phyloP scores from a whole-genome alignment of 30 jellyfish, hydroid and myxozoan genomes.

The Hydractinia symbiolongicarpus region DNA sequence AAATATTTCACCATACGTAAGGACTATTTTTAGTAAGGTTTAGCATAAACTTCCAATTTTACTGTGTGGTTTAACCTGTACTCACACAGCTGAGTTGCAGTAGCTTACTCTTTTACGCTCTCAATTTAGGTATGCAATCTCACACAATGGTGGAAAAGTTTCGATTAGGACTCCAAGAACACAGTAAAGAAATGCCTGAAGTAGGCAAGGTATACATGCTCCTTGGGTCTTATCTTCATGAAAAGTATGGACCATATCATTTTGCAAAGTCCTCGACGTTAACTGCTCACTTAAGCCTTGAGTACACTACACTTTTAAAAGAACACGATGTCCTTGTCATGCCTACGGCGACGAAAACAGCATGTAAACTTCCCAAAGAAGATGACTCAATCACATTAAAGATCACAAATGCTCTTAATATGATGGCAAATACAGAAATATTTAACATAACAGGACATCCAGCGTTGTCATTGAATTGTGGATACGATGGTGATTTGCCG shows the following conservation, averaged over 20 bases:
- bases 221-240: not conserved
- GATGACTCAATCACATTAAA: constrained; percentile 2
- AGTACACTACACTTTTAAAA: constrained; percentile 4
- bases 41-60: no score
- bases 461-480: constrained; percentile 27
- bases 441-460: constrained; percentile 38
- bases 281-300: not conserved
- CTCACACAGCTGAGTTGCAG: no score
- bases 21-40: no score
- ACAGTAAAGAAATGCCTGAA: not conserved
- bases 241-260: constrained; percentile 27
- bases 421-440: constrained; percentile 23
- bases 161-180: not conserved
- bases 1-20: no score
- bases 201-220: not conserved
- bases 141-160: constrained; percentile 11
- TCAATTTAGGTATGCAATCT: constrained; percentile 23
- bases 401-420: not conserved
- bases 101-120: no score
- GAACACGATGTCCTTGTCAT: constrained; percentile 20
- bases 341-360: constrained; percentile 20
- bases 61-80: no score
- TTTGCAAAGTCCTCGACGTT: constrained; percentile 26
- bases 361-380: constrained; percentile 10
- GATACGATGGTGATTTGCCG: constrained; percentile 22